phyloP scores from a whole-genome alignment of 2,888 invertebrate genomes.

The Phrixothrix hirtus region DNA sequence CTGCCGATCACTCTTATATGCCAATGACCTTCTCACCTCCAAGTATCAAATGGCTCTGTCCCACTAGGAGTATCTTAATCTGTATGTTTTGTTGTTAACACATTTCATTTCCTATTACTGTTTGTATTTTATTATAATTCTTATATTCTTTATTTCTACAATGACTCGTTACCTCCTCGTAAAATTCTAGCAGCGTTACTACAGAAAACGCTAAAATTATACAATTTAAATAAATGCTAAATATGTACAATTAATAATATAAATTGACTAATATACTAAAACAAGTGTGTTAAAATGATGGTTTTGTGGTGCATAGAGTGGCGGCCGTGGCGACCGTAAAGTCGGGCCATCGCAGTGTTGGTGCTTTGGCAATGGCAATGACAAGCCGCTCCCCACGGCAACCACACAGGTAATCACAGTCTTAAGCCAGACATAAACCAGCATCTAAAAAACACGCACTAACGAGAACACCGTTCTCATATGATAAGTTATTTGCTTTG shows the following conservation, averaged over 20 bases:
- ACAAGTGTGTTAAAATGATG: slow-evolving; percentile 47
- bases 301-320: slow-evolving; percentile 55
- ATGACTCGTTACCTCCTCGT: slow-evolving; percentile 58
- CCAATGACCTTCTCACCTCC: slow-evolving; percentile 60
- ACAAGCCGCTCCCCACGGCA: slow-evolving; percentile 44
- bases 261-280: slow-evolving; percentile 31
- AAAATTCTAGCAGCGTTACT: slow-evolving; percentile 32
- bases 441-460: slow-evolving; percentile 40
- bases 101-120: slow-evolving; percentile 53
- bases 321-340: slow-evolving; percentile 46
- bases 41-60: slow-evolving; percentile 63
- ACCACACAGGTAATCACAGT: slow-evolving; percentile 53
- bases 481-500: slow-evolving; percentile 49
- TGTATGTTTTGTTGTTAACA: slow-evolving; percentile 58
- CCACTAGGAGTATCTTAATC: slow-evolving; percentile 58
- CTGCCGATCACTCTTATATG: slow-evolving; percentile 51
- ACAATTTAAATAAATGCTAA: slow-evolving; percentile 25
- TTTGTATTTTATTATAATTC: slow-evolving; percentile 45
- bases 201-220: slow-evolving; percentile 22
- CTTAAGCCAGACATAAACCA: slow-evolving; percentile 51
- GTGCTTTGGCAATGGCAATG: slow-evolving; percentile 39
- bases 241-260: slow-evolving; percentile 22
- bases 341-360: slow-evolving; percentile 36
- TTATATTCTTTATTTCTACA: slow-evolving; percentile 43
- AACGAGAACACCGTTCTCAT: slow-evolving; percentile 39